Evolutionary conservation across 2,888 invertebrate species (phyloP).

Genomic region (Tinea semifulvella): DNA sequence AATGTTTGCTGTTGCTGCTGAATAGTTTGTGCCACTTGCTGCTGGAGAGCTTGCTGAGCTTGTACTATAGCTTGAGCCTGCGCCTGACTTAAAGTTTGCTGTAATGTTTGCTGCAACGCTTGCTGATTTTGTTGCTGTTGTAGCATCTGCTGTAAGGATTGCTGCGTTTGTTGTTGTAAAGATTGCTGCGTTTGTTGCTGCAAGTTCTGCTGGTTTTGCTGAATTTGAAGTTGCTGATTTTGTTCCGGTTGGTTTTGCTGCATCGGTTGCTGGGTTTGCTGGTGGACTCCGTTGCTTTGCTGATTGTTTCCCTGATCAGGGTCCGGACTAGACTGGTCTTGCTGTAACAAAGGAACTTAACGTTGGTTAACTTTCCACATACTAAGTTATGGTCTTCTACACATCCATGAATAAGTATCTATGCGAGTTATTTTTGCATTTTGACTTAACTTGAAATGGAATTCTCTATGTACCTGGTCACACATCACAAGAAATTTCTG

Average conservation of each 20-base stretch:
- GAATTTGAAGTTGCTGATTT: constrained; percentile 33
- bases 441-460: too few relatives aligned
- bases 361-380: too few relatives aligned
- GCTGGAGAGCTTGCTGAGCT: constrained; percentile 53
- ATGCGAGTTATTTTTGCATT: too few relatives aligned
- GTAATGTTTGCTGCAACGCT: constrained; percentile 42
- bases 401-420: too few relatives aligned
- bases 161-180: constrained; percentile 27
- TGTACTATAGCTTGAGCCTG: constrained; percentile 55
- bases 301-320: constrained; percentile 56
- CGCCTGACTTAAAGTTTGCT: constrained; percentile 48
- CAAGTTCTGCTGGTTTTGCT: constrained; percentile 34
- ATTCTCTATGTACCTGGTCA: too few relatives aligned
- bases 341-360: constrained; percentile 48
- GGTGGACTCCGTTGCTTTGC: constrained; percentile 45
- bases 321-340: constrained; percentile 57
- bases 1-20: constrained; percentile 48
- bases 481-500: too few relatives aligned
- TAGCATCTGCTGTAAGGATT: constrained; percentile 30
- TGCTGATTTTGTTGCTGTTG: constrained; percentile 38
- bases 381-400: too few relatives aligned
- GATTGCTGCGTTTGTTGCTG: constrained; percentile 25
- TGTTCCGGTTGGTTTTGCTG: constrained; percentile 48
- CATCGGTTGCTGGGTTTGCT: constrained; percentile 51
- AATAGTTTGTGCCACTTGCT: constrained; percentile 52